Evolutionary conservation across 2,888 invertebrate species (phyloP).

Genomic region (Eledona agricola): DNA sequence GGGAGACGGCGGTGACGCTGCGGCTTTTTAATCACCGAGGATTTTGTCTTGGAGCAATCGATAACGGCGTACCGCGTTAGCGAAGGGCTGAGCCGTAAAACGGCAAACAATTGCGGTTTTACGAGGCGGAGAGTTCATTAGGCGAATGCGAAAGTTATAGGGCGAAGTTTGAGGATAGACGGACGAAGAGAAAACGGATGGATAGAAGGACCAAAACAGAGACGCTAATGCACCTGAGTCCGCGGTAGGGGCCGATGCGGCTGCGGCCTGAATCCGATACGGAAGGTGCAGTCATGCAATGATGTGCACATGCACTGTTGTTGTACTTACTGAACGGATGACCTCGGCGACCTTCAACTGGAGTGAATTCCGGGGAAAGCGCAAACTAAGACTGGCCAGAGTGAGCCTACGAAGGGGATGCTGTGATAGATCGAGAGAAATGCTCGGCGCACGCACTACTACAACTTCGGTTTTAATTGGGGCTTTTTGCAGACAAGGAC

Average conservation of each 20-base stretch:
- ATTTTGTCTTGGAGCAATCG: conserved; percentile 24
- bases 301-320: conserved; percentile 40
- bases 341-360: conserved; percentile 56
- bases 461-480: conserved; percentile 63
- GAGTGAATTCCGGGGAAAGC: conserved; percentile 56
- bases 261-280: conserved; percentile 10
- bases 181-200: conserved; percentile 58
- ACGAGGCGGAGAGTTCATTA: conserved; percentile 2
- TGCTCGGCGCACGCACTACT: conserved; percentile 63
- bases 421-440: conserved; percentile 64
- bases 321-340: conserved; percentile 51
- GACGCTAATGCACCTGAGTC: conserved; percentile 38
- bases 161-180: conserved; percentile 51
- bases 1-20: conserved; percentile 1
- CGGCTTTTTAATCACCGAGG: conserved; percentile 12
- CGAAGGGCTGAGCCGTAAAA: conserved; percentile 7
- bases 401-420: conserved; percentile 60
- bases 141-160: conserved; percentile 32
- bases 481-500: conserved; percentile 60
- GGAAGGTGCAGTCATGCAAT: conserved; percentile 37
- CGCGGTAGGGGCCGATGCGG: conserved; percentile 32
- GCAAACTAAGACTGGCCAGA: conserved; percentile 60
- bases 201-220: conserved; percentile 61
- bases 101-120: conserved; percentile 10
- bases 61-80: conserved; percentile 11